These are phyloP conservation scores for Himalopsyche kuldschensis DNA, from an alignment of 2,888 invertebrate species.

Conservation along the genomic window DNA sequence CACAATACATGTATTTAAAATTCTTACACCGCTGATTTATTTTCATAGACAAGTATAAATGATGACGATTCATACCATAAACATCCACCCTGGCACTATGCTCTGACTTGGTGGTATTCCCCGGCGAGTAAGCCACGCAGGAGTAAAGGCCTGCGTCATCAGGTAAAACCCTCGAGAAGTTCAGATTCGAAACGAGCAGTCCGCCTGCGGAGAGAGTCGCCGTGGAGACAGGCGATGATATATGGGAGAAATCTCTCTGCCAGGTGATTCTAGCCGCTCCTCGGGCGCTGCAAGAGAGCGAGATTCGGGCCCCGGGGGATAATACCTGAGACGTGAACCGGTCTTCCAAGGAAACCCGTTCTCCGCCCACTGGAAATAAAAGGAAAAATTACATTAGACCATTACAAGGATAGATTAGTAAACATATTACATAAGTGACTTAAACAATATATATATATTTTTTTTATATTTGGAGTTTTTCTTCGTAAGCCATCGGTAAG, in stretches of 20 bases:
- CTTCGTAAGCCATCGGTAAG: too few species aligned
- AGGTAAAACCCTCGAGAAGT: conserved; percentile 26
- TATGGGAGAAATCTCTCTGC: conserved; percentile 29
- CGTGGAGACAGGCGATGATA: background rate
- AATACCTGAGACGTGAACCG: conserved; percentile 27
- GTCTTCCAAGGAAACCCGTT: conserved; percentile 15
- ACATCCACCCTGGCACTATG: conserved; percentile 69
- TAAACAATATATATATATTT: too few species aligned
- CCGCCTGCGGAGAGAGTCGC: background rate
- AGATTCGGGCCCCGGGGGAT: conserved; percentile 16
- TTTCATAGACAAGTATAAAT: too few species aligned
- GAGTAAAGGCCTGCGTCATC: conserved; percentile 37
- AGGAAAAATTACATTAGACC: too few species aligned
- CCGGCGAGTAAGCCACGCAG: conserved; percentile 26
- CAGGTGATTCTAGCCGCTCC: conserved; percentile 24
- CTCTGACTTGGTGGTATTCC: conserved; percentile 52
- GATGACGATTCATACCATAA: conserved; percentile 53
- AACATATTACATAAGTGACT: too few species aligned
- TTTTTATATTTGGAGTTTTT: too few species aligned
- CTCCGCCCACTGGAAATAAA: background rate
- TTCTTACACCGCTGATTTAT: too few species aligned
- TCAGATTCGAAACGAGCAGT: conserved; percentile 17
- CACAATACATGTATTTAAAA: too few species aligned
- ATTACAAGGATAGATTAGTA: too few species aligned
- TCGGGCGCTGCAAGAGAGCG: conserved; percentile 24